These are phyloP conservation scores for Peromyscus aztecus DNA, from an alignment of 2,797 vertebrate species.

Conservation along the genomic window DNA sequence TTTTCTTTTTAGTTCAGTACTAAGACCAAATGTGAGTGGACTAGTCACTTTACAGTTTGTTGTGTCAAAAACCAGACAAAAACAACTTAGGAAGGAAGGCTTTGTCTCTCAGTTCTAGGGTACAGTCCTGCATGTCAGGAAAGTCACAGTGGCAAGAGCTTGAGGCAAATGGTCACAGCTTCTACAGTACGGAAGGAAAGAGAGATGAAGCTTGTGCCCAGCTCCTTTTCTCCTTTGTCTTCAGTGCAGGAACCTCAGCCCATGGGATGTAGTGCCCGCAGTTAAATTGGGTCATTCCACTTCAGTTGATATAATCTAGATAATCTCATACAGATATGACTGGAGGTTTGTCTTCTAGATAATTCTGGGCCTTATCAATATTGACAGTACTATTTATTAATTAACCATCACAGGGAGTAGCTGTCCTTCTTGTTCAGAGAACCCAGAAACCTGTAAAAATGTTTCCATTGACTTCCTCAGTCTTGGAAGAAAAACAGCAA, in stretches of 20 bases:
- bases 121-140: background rate
- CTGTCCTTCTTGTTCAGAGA: background rate
- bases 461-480: background rate
- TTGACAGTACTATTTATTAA: background rate
- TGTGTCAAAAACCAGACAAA: background rate
- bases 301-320: background rate
- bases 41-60: background rate
- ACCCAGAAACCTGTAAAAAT: background rate
- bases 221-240: background rate
- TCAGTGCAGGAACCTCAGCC: background rate
- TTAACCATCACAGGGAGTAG: background rate
- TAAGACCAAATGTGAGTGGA: background rate
- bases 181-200: background rate
- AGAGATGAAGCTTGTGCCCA: background rate
- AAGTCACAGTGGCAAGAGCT: background rate
- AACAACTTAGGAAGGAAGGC: background rate
- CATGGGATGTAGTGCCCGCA: background rate
- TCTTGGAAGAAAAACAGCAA: background rate
- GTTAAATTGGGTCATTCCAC: background rate
- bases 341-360: background rate
- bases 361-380: background rate
- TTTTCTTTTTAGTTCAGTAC: background rate
- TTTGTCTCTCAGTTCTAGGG: background rate
- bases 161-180: background rate
- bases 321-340: background rate